Evolutionary conservation across 2,113 vertebrate genomes (phyloP).

Genomic region (Pristiophorus japonicus): DNA sequence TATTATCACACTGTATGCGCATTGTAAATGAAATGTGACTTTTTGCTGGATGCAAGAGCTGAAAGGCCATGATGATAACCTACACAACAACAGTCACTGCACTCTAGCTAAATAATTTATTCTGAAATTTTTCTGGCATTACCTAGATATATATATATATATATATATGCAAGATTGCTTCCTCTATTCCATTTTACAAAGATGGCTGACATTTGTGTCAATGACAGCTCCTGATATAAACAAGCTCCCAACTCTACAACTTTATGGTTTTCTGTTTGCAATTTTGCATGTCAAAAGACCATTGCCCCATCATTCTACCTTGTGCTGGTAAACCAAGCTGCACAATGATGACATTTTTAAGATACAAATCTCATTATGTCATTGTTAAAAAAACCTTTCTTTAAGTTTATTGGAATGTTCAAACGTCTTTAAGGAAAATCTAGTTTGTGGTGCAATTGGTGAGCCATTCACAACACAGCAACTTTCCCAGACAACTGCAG

Average conservation of each 20-base stretch:
- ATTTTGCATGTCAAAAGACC: neutral
- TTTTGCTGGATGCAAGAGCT: neutral
- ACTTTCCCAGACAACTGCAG: neutral
- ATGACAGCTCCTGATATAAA: neutral
- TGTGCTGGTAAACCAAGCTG: neutral
- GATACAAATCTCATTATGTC: neutral
- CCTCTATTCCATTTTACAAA: neutral
- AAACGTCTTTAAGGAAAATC: neutral
- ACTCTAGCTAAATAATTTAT: neutral
- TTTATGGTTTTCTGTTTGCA: neutral
- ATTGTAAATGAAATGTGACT: neutral
- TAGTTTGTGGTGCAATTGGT: neutral
- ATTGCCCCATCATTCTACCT: neutral
- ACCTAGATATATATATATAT: too few relatives aligned
- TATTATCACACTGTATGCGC: neutral
- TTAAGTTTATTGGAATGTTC: neutral
- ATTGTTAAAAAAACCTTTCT: neutral
- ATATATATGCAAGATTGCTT: neutral
- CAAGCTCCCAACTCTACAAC: neutral
- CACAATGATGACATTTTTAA: neutral
- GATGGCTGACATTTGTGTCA: slow-evolving; percentile 1
- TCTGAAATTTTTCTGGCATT: neutral
- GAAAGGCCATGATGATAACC: neutral
- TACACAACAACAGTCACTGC: neutral
- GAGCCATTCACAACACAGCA: neutral